Base-by-base conservation (phyloP, 2,797 vertebrate genomes). In the Rachycentron canadum region DNA sequence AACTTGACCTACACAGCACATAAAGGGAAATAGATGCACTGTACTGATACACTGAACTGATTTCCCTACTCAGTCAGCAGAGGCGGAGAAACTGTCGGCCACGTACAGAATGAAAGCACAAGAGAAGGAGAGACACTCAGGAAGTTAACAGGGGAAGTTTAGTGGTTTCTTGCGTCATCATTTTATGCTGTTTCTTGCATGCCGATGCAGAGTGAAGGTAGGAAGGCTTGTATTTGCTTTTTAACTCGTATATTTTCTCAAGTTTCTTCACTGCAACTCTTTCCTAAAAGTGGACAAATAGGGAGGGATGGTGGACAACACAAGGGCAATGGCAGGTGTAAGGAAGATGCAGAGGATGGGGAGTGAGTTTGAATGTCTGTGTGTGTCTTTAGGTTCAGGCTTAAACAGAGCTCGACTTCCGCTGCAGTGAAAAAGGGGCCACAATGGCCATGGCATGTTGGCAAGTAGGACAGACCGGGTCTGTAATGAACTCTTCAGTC, bases 111-210 rank as follows among this genome's bases (percentile, higher is more conserved):
- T 85, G 83, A 89, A 89, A 86, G 82, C 84, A 43, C 81, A 72
- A 79, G 69, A 89, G 83, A 85, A 81, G 81, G 76, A 90, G 76
- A 82, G 57, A 78, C 83, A 93, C 93, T 92, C 95, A 96, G 95
- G 95, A 96, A 96, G 95, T 95, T 65, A 85, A 86, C 90, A 94
- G 92, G 93, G 94, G 94, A 95, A 95, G 95, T 96, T 93, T 91
- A 68, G 95, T 89, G 95, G 95, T 95, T 95, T 95, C 91, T 95
- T 95, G 94, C 95, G 93, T 96, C 95, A 96, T 87, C 76, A 34
- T 82, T 91, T 81, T 92, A 77, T 92, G 88, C 90, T 93, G 88
- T 88, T 91, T 83, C 91, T 92, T 87, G 84, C 81, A 81, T 86
- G 93, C 92, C 85, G 90, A 87, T 93, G 91, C 91, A 91, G 91